Conservation (phyloP, 2,888 invertebrate species). For the Aproaerema taeniolella region DNA sequence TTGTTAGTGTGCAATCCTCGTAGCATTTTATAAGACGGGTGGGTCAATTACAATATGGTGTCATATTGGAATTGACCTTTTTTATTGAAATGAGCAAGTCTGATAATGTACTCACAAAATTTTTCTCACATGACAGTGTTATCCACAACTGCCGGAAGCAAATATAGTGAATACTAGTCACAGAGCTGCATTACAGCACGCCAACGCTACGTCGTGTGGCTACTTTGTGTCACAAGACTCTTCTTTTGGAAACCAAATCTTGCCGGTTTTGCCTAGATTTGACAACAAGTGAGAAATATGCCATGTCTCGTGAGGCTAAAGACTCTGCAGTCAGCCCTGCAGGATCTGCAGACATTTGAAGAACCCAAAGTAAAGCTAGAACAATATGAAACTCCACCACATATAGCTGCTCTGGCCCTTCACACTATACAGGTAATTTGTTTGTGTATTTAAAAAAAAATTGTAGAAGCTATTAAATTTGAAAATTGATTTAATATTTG, state of each 20-base stretch:
- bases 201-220: constrained; percentile 89
- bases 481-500: too few species aligned
- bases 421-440: constrained; percentile 88
- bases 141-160: constrained; percentile 72
- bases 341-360: constrained; percentile 89
- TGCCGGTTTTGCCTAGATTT: constrained; percentile 94
- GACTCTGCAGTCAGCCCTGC: constrained; percentile 88
- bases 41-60: too few species aligned
- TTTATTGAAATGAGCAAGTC: too few species aligned
- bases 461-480: too few species aligned
- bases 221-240: constrained; percentile 96
- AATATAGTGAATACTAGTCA: constrained; percentile 81
- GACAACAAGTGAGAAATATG: constrained; percentile 84
- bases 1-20: too few species aligned
- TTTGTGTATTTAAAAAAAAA: too few species aligned
- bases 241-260: constrained; percentile 94
- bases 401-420: constrained; percentile 93
- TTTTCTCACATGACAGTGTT: too few species aligned
- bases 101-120: too few species aligned
- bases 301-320: constrained; percentile 86
- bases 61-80: too few species aligned
- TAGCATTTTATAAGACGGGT: too few species aligned
- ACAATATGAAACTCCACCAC: constrained; percentile 96
- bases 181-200: constrained; percentile 85
- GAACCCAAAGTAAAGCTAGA: constrained; percentile 93